Evolutionary conservation across 2,888 invertebrate genomes (phyloP).

Genomic region (Ashinkailepas kermadecensis): DNA sequence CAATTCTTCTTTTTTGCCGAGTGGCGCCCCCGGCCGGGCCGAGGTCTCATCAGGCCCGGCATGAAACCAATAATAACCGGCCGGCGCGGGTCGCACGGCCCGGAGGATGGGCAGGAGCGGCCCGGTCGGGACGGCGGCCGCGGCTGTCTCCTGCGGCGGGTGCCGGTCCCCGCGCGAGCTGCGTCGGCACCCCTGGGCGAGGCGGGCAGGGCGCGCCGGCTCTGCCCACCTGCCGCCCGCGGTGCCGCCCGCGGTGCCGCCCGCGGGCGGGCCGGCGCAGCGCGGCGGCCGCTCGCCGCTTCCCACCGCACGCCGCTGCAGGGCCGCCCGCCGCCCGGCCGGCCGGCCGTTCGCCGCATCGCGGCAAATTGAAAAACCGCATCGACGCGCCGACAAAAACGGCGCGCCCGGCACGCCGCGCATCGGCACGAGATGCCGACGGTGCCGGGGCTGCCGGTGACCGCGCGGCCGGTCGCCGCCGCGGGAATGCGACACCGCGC

Average conservation of each 20-base stretch:
- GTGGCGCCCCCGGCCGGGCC: background rate
- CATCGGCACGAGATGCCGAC: background rate
- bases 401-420: background rate
- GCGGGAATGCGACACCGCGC: background rate
- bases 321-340: background rate
- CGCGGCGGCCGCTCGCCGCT: background rate
- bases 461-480: background rate
- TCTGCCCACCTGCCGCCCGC: no score
- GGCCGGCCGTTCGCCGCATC: background rate
- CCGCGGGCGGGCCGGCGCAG: no score
- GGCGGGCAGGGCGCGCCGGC: no score
- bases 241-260: no score
- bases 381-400: background rate
- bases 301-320: background rate
- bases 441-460: background rate
- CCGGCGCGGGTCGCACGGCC: background rate
- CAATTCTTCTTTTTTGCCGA: background rate
- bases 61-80: background rate
- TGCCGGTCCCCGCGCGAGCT: background rate
- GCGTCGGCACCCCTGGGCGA: background rate
- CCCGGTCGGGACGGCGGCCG: background rate
- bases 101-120: background rate
- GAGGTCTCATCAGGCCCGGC: background rate
- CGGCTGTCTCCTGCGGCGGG: background rate
- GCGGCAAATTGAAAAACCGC: constrained; percentile 1